Evolutionary conservation across 2,888 invertebrate species (phyloP).

Genomic region (Clitarchus hookeri): DNA sequence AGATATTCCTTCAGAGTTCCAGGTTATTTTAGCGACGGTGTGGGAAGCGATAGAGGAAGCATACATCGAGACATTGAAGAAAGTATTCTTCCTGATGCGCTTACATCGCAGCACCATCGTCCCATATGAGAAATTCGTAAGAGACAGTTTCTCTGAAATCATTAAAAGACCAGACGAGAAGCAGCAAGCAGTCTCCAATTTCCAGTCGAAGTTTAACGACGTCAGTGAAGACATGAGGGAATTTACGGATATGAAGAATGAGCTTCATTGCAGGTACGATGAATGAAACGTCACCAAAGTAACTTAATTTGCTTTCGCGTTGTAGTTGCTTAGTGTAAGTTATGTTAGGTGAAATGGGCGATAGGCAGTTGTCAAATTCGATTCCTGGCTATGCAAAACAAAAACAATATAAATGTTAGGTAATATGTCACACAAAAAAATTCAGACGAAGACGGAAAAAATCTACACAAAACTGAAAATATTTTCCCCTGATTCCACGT

Average conservation of each 20-base stretch:
- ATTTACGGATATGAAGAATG: constrained; percentile 63
- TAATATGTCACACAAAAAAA: too few species aligned
- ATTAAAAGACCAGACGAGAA: constrained; percentile 63
- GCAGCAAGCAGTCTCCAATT: constrained; percentile 60
- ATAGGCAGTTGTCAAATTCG: too few species aligned
- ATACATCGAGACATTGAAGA: constrained; percentile 60
- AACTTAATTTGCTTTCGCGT: too few species aligned
- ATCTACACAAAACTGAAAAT: too few species aligned
- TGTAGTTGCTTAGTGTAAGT: too few species aligned
- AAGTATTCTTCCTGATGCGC: constrained; percentile 63
- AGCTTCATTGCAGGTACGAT: constrained; percentile 58
- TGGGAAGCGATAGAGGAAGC: constrained; percentile 60
- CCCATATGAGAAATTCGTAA: constrained; percentile 62
- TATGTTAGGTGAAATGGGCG: too few species aligned
- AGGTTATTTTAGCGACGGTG: constrained; percentile 53
- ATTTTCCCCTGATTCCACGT: too few species aligned
- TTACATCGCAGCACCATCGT: constrained; percentile 60
- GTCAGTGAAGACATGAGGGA: constrained; percentile 63
- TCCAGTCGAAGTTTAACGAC: constrained; percentile 65
- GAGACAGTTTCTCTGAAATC: constrained; percentile 60
- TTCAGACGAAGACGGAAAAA: too few species aligned
- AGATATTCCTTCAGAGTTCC: not conserved
- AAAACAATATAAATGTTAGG: too few species aligned
- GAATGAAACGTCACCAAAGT: not conserved
- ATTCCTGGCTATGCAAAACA: too few species aligned